Conservation (phyloP, 2,113 vertebrate genomes). For the Sminthopsis crassicaudata region DNA sequence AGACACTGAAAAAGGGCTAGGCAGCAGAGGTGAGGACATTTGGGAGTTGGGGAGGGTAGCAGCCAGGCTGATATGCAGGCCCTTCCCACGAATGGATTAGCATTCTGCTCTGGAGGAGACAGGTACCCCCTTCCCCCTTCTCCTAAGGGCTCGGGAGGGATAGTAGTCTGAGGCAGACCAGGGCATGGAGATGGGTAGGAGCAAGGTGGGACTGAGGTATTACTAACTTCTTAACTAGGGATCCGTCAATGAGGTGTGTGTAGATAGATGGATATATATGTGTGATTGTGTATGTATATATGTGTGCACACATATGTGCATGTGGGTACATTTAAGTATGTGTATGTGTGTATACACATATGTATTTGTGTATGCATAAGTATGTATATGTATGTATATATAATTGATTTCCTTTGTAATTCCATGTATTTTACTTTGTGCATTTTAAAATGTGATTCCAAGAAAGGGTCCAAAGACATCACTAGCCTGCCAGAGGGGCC, state of each 20-base stretch:
- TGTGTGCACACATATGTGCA: too few relatives aligned
- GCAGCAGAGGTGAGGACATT: neutral
- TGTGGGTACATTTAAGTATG: too few relatives aligned
- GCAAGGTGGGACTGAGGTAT: neutral
- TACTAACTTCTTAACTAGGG: neutral
- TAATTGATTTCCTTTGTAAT: neutral
- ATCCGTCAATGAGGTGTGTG: neutral
- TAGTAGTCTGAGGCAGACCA: neutral
- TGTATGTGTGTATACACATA: too few relatives aligned
- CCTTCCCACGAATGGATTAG: neutral
- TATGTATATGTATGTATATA: neutral
- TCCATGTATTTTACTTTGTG: neutral
- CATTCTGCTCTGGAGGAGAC: neutral
- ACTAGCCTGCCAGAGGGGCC: neutral
- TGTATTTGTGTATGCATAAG: too few relatives aligned
- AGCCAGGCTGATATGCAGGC: neutral
- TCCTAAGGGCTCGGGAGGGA: constrained; percentile 90
- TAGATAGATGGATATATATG: too few relatives aligned
- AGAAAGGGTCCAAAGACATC: neutral
- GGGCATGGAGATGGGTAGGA: neutral
- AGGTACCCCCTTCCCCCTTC: constrained; percentile 43
- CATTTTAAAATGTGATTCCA: neutral
- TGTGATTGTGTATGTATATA: neutral
- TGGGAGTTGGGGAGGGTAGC: neutral
- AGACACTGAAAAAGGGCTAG: neutral